Evolutionary conservation across 2,797 vertebrate genomes (phyloP), one percentile per base, ranked within the genome.

Genomic region (Pipistrellus nathusii): DNA sequence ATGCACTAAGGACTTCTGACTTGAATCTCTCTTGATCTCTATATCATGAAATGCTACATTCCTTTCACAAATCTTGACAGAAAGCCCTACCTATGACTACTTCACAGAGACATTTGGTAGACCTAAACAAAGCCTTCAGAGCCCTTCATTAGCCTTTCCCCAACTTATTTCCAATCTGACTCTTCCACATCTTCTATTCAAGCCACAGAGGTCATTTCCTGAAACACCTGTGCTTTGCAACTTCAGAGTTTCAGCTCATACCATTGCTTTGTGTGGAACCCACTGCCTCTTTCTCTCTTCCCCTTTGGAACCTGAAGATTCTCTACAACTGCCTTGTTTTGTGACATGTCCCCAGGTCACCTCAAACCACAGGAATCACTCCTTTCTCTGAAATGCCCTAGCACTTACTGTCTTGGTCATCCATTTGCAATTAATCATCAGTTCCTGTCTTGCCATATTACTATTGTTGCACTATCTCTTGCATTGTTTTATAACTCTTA

Each of bases 401-500:
- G 62, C 4, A n/a, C 21, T 69, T 32, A 93, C 27, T 30, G 44
- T 71, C 57, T 76, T 2, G 17, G 64, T 13, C 15, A 30, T 73
- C 55, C 66, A 23, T 51, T 90, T 72, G 11, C 9, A 71, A 38
- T 64, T 48, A 68, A 66, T 85, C 71, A 66, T n/a, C 44, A 80
- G 13, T 68, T 81, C 25, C 71, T 89, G 3, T 38, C 71, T 64
- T 90, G 53, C 27, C 20, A 82, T 71, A 69, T 27, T 81, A 46
- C 41, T 66, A 85, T 46, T 85, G 8, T 44, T 89, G 0, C 46
- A 59, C 38, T 83, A 80, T 81, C 59, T 85, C 30, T 85, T 88
- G 7, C 25, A 94, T 73, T 94, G 75, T 92, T 90, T 93, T 88
- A 66, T 53, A 75, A 80, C 11, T 64, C 92, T 90, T 57, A 17